phyloP scores from a whole-genome alignment of 1,140 invertebrate species.

The Heliconius nattereri region DNA sequence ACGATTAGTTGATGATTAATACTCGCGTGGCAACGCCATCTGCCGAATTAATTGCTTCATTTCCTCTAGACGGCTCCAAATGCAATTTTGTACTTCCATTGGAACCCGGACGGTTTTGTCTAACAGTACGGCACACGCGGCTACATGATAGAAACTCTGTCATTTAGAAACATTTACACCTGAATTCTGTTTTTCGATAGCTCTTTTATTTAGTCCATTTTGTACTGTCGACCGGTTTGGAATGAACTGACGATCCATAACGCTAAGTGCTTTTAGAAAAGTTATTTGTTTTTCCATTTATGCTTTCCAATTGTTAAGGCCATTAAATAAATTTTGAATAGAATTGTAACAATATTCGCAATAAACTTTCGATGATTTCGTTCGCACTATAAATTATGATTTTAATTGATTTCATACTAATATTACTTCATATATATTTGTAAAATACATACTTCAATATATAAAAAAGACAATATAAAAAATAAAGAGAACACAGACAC shows the following conservation, averaged over 20 bases:
- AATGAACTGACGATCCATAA: conserved; percentile 40
- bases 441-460: neutral
- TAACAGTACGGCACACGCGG: conserved; percentile 47
- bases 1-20: conserved; percentile 81
- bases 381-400: neutral
- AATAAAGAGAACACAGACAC: too few species aligned
- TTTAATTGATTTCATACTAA: neutral
- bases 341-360: neutral
- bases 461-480: too few species aligned
- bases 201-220: conserved; percentile 38
- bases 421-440: neutral
- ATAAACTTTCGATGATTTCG: neutral
- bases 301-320: conserved; percentile 30
- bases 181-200: conserved; percentile 39
- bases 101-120: conserved; percentile 71
- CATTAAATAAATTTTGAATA: conserved; percentile 28
- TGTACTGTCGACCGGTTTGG: conserved; percentile 31
- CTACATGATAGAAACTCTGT: conserved; percentile 34
- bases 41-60: conserved; percentile 81
- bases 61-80: conserved; percentile 77
- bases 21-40: conserved; percentile 77
- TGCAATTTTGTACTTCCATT: conserved; percentile 78
- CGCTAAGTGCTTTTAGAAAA: conserved; percentile 36
- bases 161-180: conserved; percentile 40
- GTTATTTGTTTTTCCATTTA: conserved; percentile 38